A percentile compares a stretch with the other conserved stretches of the same genome.
Conservation (phyloP, 2,888 invertebrate species). For the Cryptops parisi region DNA sequence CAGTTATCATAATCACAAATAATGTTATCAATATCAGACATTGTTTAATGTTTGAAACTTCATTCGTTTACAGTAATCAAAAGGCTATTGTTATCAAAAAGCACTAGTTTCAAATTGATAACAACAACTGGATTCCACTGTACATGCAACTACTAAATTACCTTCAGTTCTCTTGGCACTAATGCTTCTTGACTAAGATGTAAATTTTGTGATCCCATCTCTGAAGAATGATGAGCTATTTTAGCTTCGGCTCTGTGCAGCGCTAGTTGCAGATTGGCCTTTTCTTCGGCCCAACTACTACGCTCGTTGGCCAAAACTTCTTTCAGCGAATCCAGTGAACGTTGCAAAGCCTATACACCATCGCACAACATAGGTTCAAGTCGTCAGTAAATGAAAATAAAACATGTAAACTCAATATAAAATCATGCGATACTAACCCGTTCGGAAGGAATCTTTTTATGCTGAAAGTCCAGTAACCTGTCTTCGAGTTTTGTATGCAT, state of each 20-base stretch:
- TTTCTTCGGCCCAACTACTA: slow-evolving; percentile 21
- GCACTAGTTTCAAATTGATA: too few relatives aligned
- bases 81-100: too few relatives aligned
- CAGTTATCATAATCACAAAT: too few relatives aligned
- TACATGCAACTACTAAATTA: too few relatives aligned
- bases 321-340: not conserved
- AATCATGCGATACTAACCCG: not conserved
- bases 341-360: slow-evolving; percentile 1
- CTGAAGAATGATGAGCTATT: slow-evolving; percentile 1
- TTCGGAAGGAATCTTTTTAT: slow-evolving; percentile 19
- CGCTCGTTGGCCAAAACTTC: slow-evolving; percentile 19
- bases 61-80: too few relatives aligned
- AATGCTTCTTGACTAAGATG: not conserved
- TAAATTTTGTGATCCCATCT: not conserved
- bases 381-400: not conserved
- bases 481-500: slow-evolving; percentile 24
- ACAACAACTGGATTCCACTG: too few relatives aligned
- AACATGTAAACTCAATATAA: not conserved
- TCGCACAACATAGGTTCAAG: too few relatives aligned
- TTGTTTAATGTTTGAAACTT: too few relatives aligned
- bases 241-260: slow-evolving; percentile 26
- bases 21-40: too few relatives aligned
- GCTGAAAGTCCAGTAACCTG: slow-evolving; percentile 23
- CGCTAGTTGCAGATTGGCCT: slow-evolving; percentile 19
- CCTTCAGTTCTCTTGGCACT: too few relatives aligned